phyloP scores from a whole-genome alignment of 1,140 invertebrate genomes.

The Drosophila subpulchrella region DNA sequence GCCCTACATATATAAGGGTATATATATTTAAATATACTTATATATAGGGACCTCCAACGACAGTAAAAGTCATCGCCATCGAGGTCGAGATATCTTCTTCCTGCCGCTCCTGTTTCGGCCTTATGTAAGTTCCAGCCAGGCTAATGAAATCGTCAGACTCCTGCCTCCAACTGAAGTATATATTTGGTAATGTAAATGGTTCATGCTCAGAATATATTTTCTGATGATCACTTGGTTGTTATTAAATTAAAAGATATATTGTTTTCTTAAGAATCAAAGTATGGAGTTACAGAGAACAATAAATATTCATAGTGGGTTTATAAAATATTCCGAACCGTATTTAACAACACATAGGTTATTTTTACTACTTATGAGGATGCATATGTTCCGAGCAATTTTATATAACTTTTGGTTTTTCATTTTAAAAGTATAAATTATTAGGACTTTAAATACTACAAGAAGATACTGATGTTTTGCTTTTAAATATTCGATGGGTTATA shows the following conservation, averaged over 20 bases:
- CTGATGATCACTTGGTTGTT: not conserved
- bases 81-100: constrained; percentile 46
- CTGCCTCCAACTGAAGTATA: constrained; percentile 5
- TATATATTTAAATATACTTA: constrained; percentile 4
- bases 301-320: too few relatives aligned
- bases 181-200: constrained; percentile 1
- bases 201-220: not conserved
- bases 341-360: too few relatives aligned
- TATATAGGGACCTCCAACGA: constrained; percentile 18
- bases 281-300: too few relatives aligned
- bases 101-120: constrained; percentile 44
- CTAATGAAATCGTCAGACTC: constrained; percentile 59
- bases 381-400: too few relatives aligned
- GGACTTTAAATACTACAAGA: too few relatives aligned
- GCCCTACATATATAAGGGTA: constrained; percentile 3
- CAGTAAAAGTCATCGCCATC: constrained; percentile 42
- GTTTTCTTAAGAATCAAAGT: not conserved
- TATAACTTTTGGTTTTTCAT: too few relatives aligned
- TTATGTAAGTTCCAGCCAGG: constrained; percentile 53
- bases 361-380: too few relatives aligned
- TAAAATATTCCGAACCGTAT: too few relatives aligned
- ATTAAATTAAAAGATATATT: not conserved
- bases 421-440: too few relatives aligned
- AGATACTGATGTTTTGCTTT: too few relatives aligned
- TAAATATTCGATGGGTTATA: too few relatives aligned